Evolutionary conservation across 1,140 invertebrate genomes (phyloP).

Genomic region (Drosophila equinoxialis): DNA sequence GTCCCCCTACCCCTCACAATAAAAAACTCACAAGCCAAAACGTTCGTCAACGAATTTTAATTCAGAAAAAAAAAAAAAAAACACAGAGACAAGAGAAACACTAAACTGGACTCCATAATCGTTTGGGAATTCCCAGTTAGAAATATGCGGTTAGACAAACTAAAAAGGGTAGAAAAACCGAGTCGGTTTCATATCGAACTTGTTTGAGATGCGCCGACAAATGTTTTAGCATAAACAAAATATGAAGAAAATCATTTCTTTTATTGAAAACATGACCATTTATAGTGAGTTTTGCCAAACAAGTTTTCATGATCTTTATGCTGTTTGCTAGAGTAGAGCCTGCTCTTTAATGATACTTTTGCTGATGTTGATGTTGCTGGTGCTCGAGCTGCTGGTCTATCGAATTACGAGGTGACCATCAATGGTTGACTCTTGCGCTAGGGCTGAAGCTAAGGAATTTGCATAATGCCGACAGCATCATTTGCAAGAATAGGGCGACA

Average conservation of each 20-base stretch:
- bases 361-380: background rate
- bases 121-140: constrained; percentile 71
- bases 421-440: constrained; percentile 34
- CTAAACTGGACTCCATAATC: constrained; percentile 59
- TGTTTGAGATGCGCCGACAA: constrained; percentile 56
- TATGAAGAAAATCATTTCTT: constrained; percentile 71
- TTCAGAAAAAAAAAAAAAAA: constrained; percentile 23
- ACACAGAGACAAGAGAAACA: constrained; percentile 12
- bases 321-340: constrained; percentile 25
- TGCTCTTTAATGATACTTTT: constrained; percentile 14
- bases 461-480: constrained; percentile 58
- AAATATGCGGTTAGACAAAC: constrained; percentile 57
- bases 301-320: constrained; percentile 42
- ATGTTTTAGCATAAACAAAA: constrained; percentile 64
- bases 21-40: constrained; percentile 12
- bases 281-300: constrained; percentile 53
- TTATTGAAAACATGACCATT: constrained; percentile 62
- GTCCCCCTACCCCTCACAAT: constrained; percentile 8
- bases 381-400: constrained; percentile 9
- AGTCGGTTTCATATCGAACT: constrained; percentile 54
- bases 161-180: constrained; percentile 59
- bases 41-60: constrained; percentile 26
- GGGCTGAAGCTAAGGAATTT: constrained; percentile 46
- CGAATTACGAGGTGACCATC: constrained; percentile 40
- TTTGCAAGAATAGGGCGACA: constrained; percentile 71